These are phyloP conservation scores for Phrynosoma blainvillii DNA, from an alignment of 2,113 vertebrate species.

Conservation along the genomic window DNA sequence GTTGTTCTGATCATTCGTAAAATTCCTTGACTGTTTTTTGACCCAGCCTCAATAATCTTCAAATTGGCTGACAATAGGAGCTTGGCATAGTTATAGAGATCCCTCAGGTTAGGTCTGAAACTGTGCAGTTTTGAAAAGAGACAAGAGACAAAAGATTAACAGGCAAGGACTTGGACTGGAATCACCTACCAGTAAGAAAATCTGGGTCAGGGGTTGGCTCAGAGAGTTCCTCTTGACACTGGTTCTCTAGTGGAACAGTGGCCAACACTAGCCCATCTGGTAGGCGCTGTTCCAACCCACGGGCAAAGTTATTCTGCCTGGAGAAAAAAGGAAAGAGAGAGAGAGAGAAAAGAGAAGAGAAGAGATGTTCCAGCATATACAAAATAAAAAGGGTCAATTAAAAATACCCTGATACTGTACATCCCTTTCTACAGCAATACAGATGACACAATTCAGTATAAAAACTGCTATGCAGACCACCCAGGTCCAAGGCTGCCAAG, in stretches of 20 bases:
- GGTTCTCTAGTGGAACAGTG: slow-evolving; percentile 91
- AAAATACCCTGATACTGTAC: not conserved
- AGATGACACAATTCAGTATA: not conserved
- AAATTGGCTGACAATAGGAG: not conserved
- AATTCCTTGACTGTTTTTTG: not conserved
- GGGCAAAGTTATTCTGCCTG: slow-evolving; percentile 97
- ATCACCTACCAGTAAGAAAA: slow-evolving; percentile 90
- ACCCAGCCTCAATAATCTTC: not conserved
- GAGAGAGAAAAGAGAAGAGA: slow-evolving; percentile 9
- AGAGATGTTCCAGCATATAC: not conserved
- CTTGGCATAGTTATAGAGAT: not conserved
- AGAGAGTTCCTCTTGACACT: slow-evolving; percentile 94
- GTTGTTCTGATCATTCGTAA: not conserved
- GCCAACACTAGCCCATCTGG: slow-evolving; percentile 95
- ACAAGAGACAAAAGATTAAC: no score
- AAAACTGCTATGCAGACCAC: not conserved
- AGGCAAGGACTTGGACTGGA: fast-evolving
- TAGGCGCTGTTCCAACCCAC: slow-evolving; percentile 95
- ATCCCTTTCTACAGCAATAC: not conserved
- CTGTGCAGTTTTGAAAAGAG: not conserved
- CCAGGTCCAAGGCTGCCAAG: not conserved
- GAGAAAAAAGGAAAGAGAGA: slow-evolving; percentile 24
- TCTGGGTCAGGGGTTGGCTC: slow-evolving; percentile 92
- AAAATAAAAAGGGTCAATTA: not conserved
- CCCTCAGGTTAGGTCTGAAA: not conserved